Base-by-base conservation (phyloP, 1,140 invertebrate genomes). In the Drosophila grimshawi region DNA sequence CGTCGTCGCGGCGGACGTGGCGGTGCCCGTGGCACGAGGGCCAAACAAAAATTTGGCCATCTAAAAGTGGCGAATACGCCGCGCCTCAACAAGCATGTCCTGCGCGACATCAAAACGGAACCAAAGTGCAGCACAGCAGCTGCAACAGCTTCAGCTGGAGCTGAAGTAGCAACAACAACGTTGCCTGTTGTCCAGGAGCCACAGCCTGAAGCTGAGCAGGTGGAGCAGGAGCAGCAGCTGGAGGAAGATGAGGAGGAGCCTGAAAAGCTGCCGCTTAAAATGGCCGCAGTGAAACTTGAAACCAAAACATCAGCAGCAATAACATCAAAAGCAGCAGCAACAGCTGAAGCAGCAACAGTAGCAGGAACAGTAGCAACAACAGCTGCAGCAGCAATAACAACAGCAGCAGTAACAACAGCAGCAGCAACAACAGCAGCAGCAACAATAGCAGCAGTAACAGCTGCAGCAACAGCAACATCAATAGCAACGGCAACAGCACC, bases 41-140 rank as follows among this genome's bases (percentile, higher is more conserved):
- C 76, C 56, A 91, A 91, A 55, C 82, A 83, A 33, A 92, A 92
- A 66, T 92, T 92, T 49, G 91, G 88, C 2, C 91, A 92, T 48
- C 55, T 92, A 10, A 92, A 82, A 35, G 91, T 92, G 59, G 76
- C 86, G 39, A 92, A 91, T 53, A 72, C 83, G 63, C 88, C 85
- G 48, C 80, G 80, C 8, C 69, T 80, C 29, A 78, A 75, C 33
- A 90, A 91, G 52, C 77, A 75, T 53, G 30, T 92, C 7, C 67
- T 92, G 66, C 81, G 90, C 39, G 90, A 91, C 43, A 91, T 92
- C 46, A 92, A 92, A 80, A 92, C 91, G 65, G 90, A 92, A 76
- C 90, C 90, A 89, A 92, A 92, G 77, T 92, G 86, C 69, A 88
- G 73, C 41, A 52, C 53, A 48, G 43, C 59, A 62, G 57, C 57